These are phyloP conservation scores for Syngnathus scovelli DNA, from an alignment of 2,113 vertebrate species.

Conservation along the genomic window DNA sequence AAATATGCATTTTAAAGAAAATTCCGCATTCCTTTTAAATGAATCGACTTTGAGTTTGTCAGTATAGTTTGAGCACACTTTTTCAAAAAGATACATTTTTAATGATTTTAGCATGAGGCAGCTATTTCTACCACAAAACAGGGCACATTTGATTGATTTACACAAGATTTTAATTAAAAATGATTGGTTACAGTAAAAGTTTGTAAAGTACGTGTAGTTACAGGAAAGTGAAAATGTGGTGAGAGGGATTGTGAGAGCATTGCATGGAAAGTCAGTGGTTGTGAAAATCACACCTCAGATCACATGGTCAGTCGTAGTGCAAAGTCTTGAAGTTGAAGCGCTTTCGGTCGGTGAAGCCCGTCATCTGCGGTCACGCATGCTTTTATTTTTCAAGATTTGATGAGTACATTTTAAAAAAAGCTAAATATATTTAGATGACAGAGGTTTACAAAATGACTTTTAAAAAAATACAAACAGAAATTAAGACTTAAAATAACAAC, in stretches of 20 bases:
- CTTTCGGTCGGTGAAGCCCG: slow-evolving; percentile 87
- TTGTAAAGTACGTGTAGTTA: not conserved
- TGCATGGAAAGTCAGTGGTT: not conserved
- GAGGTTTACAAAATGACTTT: not conserved
- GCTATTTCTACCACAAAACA: not conserved
- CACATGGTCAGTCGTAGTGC: slow-evolving; percentile 79
- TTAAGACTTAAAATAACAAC: slow-evolving; percentile 10
- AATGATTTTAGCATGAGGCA: not conserved
- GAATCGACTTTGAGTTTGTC: not conserved
- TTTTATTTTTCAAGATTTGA: not conserved
- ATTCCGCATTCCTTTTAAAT: too few relatives aligned
- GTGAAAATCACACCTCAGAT: slow-evolving; percentile 16
- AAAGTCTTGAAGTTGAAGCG: slow-evolving; percentile 85
- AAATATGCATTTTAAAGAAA: too few relatives aligned
- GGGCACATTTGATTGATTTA: not conserved
- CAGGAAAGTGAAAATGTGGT: not conserved
- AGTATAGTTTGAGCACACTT: not conserved
- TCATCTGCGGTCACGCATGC: slow-evolving; percentile 71
- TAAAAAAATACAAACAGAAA: not conserved
- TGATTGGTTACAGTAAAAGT: not conserved
- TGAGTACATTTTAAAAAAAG: not conserved
- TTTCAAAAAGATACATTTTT: not conserved
- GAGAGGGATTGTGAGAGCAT: too few relatives aligned
- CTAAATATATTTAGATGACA: not conserved
- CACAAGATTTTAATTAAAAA: not conserved